Conservation (phyloP, 1,140 invertebrate genomes). For the Trichogramma pretiosum region DNA sequence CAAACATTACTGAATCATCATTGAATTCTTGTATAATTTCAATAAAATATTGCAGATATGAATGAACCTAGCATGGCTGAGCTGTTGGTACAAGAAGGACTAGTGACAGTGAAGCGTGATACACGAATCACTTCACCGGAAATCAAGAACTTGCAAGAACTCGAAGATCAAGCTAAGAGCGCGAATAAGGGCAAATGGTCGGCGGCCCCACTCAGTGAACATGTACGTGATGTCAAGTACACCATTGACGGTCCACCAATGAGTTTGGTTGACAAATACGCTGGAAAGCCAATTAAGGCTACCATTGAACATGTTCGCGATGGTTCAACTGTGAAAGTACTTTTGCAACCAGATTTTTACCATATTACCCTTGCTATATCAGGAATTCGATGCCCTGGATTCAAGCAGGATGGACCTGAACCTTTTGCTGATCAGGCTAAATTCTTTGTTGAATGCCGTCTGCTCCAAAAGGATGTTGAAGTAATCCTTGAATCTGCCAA, state of each 20-base stretch:
- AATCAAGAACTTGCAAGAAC: slow-evolving; percentile 61
- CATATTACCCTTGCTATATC: slow-evolving; percentile 90
- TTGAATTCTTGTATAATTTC: neutral
- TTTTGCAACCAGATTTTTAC: slow-evolving; percentile 79
- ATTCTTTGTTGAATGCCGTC: slow-evolving; percentile 82
- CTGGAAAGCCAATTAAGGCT: slow-evolving; percentile 71
- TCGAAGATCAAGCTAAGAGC: slow-evolving; percentile 85
- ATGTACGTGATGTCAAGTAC: slow-evolving; percentile 83
- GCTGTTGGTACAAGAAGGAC: slow-evolving; percentile 74
- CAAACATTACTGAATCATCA: too few species aligned
- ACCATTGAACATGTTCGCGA: slow-evolving; percentile 94
- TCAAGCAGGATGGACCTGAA: slow-evolving; percentile 54
- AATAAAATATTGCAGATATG: neutral
- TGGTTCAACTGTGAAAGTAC: slow-evolving; percentile 86
- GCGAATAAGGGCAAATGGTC: slow-evolving; percentile 82
- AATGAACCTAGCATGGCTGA: slow-evolving; percentile 82
- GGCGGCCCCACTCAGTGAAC: slow-evolving; percentile 45
- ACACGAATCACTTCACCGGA: slow-evolving; percentile 58
- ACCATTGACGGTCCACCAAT: slow-evolving; percentile 73
- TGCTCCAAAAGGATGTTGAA: slow-evolving; percentile 90
- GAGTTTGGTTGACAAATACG: slow-evolving; percentile 71
- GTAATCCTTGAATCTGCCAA: slow-evolving; percentile 85
- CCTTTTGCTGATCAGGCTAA: slow-evolving; percentile 74
- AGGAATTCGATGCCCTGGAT: slow-evolving; percentile 79
- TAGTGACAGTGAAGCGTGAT: slow-evolving; percentile 74